Base-by-base conservation (phyloP, 2,888 invertebrate genomes). In the Dinocampus coccinellae region DNA sequence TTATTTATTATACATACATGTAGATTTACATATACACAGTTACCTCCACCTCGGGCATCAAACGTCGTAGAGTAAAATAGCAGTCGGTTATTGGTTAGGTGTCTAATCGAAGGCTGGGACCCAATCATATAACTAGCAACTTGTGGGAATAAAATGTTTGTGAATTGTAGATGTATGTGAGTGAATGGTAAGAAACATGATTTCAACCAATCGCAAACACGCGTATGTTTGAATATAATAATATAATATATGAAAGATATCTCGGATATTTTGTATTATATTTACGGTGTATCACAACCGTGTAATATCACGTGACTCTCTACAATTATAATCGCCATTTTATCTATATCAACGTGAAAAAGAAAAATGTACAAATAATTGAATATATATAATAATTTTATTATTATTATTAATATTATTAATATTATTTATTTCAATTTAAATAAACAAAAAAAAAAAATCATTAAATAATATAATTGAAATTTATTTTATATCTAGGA, bases 91-190 rank as follows among this genome's bases (percentile, higher is more conserved):
- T 76, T 76, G 75, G 75, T 71, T 61, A 67, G 66, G 55, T 63
- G 68, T 67, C 63, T 58, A 72, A 74, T 63, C 70, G 74, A 76
- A 76, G 74, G 75, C 74, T 72, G 75, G 74, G 62, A 67, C 64
- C 69, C 52, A 34, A 52, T 47, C 33, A 26, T 60, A 29, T 20
- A 22, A 60, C 20, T 20, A 67, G 61, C 63, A 60, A 60, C 47
- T 42, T 67, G 69, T 70, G 72, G 72, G 73, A 70, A 69, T 53
- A 64, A 75, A 52, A 68, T 62, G 22, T 61, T 63, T 47, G 47
- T 47, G 16, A 47, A 47, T 47, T 16, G 47, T 47, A 3, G 16
- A 16, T 47, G 47, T 36, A 36, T 36, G 10, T 36, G 10, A 76
- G 74, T 76, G 75, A 76, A 76, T 62, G 75, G 47, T 76, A 72